Evolutionary conservation across 2,113 vertebrate genomes (phyloP).

Genomic region (Dunckerocampus dactyliophorus): DNA sequence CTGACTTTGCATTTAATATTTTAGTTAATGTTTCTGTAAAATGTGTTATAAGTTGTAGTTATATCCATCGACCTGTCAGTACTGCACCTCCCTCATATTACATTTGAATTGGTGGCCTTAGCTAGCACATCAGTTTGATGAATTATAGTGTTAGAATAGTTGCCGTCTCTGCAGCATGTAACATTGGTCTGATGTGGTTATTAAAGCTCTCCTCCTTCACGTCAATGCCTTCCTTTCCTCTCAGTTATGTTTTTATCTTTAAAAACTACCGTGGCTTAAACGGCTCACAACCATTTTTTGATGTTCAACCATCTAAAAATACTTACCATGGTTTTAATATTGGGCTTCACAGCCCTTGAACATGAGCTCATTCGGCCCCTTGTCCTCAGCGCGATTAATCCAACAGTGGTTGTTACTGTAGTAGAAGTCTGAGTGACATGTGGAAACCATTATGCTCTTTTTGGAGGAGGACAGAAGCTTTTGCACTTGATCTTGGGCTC

Average conservation of each 20-base stretch:
- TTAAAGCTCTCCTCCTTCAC: slow-evolving; percentile 53
- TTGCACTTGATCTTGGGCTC: slow-evolving; percentile 44
- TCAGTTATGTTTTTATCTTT: slow-evolving; percentile 30
- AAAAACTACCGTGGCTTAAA: slow-evolving; percentile 43
- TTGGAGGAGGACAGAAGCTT: slow-evolving; percentile 60
- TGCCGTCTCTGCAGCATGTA: slow-evolving; percentile 47
- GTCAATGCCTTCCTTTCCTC: slow-evolving; percentile 42
- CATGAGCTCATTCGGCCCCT: slow-evolving; percentile 62
- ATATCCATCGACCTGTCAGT: slow-evolving; percentile 35
- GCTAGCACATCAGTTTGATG: slow-evolving; percentile 40
- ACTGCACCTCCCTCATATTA: slow-evolving; percentile 32
- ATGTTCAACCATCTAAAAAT: slow-evolving; percentile 53
- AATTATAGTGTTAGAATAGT: slow-evolving; percentile 38
- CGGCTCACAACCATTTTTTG: slow-evolving; percentile 45
- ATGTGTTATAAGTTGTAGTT: slow-evolving; percentile 24
- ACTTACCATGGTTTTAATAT: slow-evolving; percentile 59
- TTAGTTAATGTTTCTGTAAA: slow-evolving; percentile 24
- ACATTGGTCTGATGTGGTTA: slow-evolving; percentile 58
- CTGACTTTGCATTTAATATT: slow-evolving; percentile 20
- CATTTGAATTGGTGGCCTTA: slow-evolving; percentile 44
- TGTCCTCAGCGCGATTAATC: slow-evolving; percentile 66
- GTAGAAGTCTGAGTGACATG: slow-evolving; percentile 67
- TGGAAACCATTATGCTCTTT: slow-evolving; percentile 71
- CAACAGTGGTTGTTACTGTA: slow-evolving; percentile 56
- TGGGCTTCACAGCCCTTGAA: slow-evolving; percentile 59